Percentiles rank a stretch among this genome's conserved stretches.
These are phyloP conservation scores for Trichopoda pennipes DNA, from an alignment of 2,888 invertebrate genomes.

Conservation along the genomic window DNA sequence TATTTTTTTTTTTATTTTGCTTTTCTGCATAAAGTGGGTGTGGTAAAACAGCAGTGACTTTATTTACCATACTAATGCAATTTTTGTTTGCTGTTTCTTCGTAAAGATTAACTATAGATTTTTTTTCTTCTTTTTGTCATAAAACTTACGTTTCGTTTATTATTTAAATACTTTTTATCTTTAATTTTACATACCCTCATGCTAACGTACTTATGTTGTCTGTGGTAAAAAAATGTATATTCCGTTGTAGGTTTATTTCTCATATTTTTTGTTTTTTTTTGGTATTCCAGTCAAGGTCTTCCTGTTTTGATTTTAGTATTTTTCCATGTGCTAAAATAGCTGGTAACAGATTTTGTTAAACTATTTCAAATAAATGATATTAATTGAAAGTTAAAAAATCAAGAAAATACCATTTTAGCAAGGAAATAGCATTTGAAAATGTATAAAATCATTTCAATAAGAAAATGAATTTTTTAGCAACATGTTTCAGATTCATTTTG, in stretches of 20 bases:
- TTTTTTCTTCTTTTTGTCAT: slow-evolving; percentile 1
- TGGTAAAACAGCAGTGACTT: slow-evolving; percentile 35
- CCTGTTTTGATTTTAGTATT: slow-evolving; percentile 52
- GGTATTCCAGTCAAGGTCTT: slow-evolving; percentile 66
- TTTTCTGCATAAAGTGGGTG: slow-evolving; percentile 54
- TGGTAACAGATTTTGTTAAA: slow-evolving; percentile 19
- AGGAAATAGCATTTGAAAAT: not conserved
- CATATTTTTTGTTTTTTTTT: slow-evolving; percentile 25
- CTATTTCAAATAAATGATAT: slow-evolving; percentile 6
- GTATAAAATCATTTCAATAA: not conserved
- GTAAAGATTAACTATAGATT: slow-evolving; percentile 37
- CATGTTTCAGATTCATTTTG: not conserved
- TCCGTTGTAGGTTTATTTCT: slow-evolving; percentile 3
- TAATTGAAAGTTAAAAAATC: not conserved
- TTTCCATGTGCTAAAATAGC: slow-evolving; percentile 22
- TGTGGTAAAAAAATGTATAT: slow-evolving; percentile 7
- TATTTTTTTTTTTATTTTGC: slow-evolving; percentile 20
- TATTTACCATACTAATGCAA: slow-evolving; percentile 42
- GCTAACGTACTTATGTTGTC: not conserved
- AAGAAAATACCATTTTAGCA: not conserved
- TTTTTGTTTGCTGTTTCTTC: slow-evolving; percentile 38
- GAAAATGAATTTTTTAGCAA: not conserved
- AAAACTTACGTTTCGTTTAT: slow-evolving; percentile 35
- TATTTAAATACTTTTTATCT: slow-evolving; percentile 46
- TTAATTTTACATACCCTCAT: slow-evolving; percentile 22